These are phyloP conservation scores for Ranitomeya imitator DNA, from an alignment of 2,113 vertebrate genomes.

Conservation along the genomic window DNA sequence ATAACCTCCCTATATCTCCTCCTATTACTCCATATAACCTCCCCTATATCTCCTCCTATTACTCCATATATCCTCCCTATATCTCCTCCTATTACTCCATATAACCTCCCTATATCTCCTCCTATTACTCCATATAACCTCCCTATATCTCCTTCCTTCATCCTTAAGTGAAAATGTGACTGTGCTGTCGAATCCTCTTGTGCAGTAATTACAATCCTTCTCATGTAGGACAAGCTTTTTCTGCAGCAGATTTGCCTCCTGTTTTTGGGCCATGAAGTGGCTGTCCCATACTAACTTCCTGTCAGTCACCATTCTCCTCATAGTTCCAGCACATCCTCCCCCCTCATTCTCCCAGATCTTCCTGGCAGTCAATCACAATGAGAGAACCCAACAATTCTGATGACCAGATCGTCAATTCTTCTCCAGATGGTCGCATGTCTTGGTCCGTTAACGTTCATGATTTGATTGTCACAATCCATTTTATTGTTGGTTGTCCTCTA, in stretches of 20 bases:
- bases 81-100: constrained; percentile 20
- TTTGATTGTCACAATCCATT: neutral
- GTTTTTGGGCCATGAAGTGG: neutral
- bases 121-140: neutral
- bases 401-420: neutral
- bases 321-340: neutral
- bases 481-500: too few relatives aligned
- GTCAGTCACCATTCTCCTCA: neutral
- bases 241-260: neutral
- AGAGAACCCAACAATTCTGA: neutral
- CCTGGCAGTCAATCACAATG: neutral
- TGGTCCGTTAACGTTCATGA: neutral
- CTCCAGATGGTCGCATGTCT: neutral
- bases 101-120: neutral
- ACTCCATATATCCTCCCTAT: neutral
- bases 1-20: neutral
- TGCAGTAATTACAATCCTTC: too few relatives aligned
- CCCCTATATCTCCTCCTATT: neutral
- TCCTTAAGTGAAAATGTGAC: too few relatives aligned
- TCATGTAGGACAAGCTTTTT: too few relatives aligned
- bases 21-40: neutral
- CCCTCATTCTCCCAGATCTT: neutral
- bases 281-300: neutral
- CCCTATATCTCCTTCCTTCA: neutral
- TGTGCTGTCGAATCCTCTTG: too few relatives aligned